Base-by-base conservation (phyloP, 2,113 vertebrate genomes). In the Psilopogon haemacephalus region DNA sequence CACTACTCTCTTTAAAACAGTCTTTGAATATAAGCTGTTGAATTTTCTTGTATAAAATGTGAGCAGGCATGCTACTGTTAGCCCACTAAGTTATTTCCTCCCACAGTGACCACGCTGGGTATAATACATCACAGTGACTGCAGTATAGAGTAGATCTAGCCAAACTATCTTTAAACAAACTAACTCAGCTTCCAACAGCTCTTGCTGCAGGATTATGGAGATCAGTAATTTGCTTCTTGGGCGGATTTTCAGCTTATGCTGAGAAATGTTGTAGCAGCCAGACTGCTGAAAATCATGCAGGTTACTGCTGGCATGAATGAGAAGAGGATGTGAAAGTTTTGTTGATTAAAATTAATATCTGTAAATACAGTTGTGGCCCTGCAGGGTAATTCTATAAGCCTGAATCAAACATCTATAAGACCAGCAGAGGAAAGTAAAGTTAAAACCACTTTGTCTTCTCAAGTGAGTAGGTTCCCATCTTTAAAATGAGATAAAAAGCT, bases 161-260 rank as follows among this genome's bases (percentile, higher is more conserved):
- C 82, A 80, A 83, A 46, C 26, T 70, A 15, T 59, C 32, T 85
- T 89, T 30, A 89, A 91, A 76, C 63, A 65, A 85, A 63, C 69
- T 67, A 12, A 63, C 32, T 64, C 38, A 52, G 11, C 32, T 83
- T 89, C 74, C 62, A 69, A 63, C 50, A 89, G 59, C 59, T n/a
- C 55, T 70, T 87, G 50, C 68, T 83, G 68, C 46, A 63, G 85
- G 89, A 91, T 85, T 88, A 83, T 46, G 59, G 68, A 91, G 82
- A 73, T 55, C n/a, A 67, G 67, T 50, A 79, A 87, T 89, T 87
- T 79, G 63, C n/a, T 89, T 38, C 44, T 89, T 84, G 67, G 48
- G n/a, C 75, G 70, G 81, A 85, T 94, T 91, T 94, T 85, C 87
- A 84, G 54, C 16, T 94, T 62, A 37, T 44, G 44, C 74, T 26